A percentile compares a stretch with the other conserved stretches of the same genome.
Evolutionary conservation across 2,797 vertebrate genomes (phyloP).

Genomic region (Tamandua tetradactyla): DNA sequence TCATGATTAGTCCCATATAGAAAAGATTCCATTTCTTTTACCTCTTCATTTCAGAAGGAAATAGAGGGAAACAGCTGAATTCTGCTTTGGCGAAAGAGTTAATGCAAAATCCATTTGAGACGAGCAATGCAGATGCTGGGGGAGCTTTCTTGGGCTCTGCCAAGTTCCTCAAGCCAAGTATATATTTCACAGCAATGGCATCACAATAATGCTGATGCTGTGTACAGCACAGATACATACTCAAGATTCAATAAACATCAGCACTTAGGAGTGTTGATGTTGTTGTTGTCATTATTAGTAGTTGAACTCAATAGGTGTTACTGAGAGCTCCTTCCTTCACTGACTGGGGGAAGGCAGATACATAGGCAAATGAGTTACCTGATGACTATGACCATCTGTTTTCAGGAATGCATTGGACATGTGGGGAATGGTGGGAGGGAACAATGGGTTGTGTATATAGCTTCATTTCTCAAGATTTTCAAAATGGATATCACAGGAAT

Average conservation of each 20-base stretch:
- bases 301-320: neutral
- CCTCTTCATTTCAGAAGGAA: neutral
- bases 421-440: neutral
- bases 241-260: neutral
- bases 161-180: neutral
- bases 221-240: accelerated
- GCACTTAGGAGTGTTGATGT: neutral
- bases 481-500: neutral
- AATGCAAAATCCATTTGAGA: neutral
- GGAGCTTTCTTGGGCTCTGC: neutral
- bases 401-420: neutral
- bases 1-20: too few relatives aligned
- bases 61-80: conserved; percentile 28
- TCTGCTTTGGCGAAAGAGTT: neutral
- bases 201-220: accelerated
- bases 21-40: neutral
- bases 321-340: neutral
- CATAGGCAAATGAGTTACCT: neutral
- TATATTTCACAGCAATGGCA: neutral
- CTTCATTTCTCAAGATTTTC: neutral
- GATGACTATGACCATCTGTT: neutral
- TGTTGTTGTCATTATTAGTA: neutral
- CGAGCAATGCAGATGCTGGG: neutral
- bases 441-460: neutral
- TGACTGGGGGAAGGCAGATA: neutral